Evolutionary conservation across 1,140 invertebrate species (phyloP).

Genomic region (Drosophila eugracilis): DNA sequence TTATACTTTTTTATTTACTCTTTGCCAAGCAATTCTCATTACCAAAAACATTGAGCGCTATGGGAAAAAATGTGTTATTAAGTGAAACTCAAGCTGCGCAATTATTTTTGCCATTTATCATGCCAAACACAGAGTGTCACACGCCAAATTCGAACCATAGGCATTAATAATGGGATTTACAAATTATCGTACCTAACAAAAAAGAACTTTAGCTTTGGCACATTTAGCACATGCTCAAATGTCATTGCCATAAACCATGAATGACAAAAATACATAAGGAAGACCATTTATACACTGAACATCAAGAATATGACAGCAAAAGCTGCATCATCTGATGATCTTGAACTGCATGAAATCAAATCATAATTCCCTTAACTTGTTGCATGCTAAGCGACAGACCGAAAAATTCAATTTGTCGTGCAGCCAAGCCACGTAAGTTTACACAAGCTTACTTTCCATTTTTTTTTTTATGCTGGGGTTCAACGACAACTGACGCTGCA

Average conservation of each 20-base stretch:
- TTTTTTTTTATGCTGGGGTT: constrained; percentile 63
- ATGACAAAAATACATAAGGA: constrained; percentile 17
- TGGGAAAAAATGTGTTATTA: neutral
- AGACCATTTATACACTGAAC: constrained; percentile 2
- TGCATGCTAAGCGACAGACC: constrained; percentile 10
- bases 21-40: too few species aligned
- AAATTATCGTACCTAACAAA: constrained; percentile 57
- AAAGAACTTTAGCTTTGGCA: constrained; percentile 72
- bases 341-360: neutral
- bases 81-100: constrained; percentile 41
- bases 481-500: constrained; percentile 79
- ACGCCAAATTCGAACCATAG: constrained; percentile 34
- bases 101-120: constrained; percentile 64
- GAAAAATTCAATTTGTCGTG: constrained; percentile 20
- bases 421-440: constrained; percentile 11
- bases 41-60: too few species aligned
- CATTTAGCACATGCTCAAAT: too few species aligned
- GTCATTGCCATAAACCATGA: neutral
- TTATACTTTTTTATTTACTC: too few species aligned
- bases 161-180: constrained; percentile 52
- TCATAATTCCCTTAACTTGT: neutral
- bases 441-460: constrained; percentile 66
- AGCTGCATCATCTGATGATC: constrained; percentile 6
- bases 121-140: constrained; percentile 59
- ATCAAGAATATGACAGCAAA: constrained; percentile 3